phyloP scores from a whole-genome alignment of 2,797 vertebrate genomes.

The Hypotaenidia philippensis region DNA sequence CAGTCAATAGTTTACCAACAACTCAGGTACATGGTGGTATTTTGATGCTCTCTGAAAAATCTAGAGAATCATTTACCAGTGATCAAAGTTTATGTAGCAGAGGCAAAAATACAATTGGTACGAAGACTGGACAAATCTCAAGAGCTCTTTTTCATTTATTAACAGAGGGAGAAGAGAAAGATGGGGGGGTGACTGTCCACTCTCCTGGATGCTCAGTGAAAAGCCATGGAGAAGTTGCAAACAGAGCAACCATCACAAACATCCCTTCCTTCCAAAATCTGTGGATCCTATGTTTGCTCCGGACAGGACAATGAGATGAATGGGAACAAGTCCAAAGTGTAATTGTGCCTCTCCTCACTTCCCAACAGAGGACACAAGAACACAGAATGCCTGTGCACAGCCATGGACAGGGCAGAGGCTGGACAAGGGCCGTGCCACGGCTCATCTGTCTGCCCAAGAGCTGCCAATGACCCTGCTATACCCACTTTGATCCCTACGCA shows the following conservation, averaged over 20 bases:
- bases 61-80: neutral
- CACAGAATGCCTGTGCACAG: rapidly evolving
- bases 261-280: neutral
- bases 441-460: neutral
- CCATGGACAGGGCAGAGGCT: neutral
- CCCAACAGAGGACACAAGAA: neutral
- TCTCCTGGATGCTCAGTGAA: neutral
- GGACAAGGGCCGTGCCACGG: neutral
- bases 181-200: neutral
- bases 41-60: neutral
- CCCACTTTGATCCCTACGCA: neutral
- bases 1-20: neutral
- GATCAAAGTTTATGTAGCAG: neutral
- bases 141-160: neutral
- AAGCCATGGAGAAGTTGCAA: neutral
- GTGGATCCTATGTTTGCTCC: neutral
- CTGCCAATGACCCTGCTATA: rapidly evolving
- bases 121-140: neutral
- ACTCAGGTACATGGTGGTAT: neutral
- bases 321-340: neutral
- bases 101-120: neutral
- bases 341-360: neutral
- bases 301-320: neutral
- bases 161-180: neutral
- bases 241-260: neutral